Conservation (phyloP, 64 coral and sea anemone species). For the Exaiptasia diaphana region DNA sequence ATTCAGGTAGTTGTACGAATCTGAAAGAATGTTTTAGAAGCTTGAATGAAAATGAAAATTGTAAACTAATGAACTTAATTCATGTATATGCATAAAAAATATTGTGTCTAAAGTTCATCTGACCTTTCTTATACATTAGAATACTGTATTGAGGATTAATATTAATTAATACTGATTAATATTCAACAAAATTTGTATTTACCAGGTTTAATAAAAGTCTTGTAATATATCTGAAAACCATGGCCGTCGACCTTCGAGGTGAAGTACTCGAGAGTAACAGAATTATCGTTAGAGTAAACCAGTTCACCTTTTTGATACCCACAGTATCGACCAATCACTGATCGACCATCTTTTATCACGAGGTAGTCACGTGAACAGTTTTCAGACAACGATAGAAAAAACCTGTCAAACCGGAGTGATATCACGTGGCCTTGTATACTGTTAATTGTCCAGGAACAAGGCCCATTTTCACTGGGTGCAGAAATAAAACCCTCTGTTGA, state of each 20-base stretch:
- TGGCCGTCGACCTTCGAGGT: not conserved
- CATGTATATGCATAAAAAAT: too few species aligned
- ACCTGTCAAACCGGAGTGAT: not conserved
- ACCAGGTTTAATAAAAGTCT: not conserved
- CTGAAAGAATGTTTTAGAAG: too few species aligned
- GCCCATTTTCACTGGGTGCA: not conserved
- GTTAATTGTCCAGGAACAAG: not conserved
- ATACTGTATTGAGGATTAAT: too few species aligned
- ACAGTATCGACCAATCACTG: slow-evolving; percentile 23
- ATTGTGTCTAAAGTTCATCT: too few species aligned
- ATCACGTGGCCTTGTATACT: not conserved
- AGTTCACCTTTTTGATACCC: slow-evolving; percentile 24
- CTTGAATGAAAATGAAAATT: too few species aligned
- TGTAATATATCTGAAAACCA: not conserved
- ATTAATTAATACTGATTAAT: too few species aligned
- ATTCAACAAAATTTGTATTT: not conserved
- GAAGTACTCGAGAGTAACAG: not conserved
- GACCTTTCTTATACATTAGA: too few species aligned
- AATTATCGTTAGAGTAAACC: not conserved
- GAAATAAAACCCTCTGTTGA: not conserved
- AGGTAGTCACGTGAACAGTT: slow-evolving; percentile 9
- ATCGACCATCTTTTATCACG: slow-evolving; percentile 13
- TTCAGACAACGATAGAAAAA: not conserved
- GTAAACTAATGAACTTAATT: too few species aligned
- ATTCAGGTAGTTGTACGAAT: slow-evolving; percentile 38